These are phyloP conservation scores for Nothobranchius furzeri DNA, from an alignment of 2,113 vertebrate species.

Conservation along the genomic window DNA sequence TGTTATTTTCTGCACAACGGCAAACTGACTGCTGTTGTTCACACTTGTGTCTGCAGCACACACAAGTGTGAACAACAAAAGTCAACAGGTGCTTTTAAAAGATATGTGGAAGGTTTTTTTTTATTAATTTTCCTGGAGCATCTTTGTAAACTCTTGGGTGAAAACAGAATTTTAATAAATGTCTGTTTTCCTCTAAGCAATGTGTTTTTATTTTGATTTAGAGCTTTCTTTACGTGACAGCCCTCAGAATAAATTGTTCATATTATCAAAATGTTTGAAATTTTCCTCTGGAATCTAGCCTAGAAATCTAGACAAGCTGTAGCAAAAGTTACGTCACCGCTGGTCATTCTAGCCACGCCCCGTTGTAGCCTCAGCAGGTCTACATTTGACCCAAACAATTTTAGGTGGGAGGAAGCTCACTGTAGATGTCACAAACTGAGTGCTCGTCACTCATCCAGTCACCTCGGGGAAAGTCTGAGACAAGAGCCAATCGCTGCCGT, in stretches of 20 bases:
- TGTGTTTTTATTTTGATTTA: not conserved
- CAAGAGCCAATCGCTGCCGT: conserved; percentile 77
- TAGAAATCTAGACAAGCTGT: no score
- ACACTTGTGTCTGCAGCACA: conserved; percentile 16
- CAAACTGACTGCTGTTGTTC: conserved; percentile 26
- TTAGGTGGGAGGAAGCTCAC: conserved; percentile 61
- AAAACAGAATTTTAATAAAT: not conserved
- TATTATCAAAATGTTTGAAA: no score
- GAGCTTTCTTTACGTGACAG: no score
- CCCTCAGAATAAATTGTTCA: no score
- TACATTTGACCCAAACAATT: no score
- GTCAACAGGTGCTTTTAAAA: conserved; percentile 63
- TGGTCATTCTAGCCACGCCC: no score
- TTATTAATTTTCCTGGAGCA: conserved; percentile 43
- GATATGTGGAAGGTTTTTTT: conserved; percentile 29
- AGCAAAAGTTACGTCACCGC: no score
- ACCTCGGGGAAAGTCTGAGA: conserved; percentile 80
- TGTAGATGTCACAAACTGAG: conserved; percentile 59
- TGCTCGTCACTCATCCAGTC: conserved; percentile 66
- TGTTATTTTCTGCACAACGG: conserved; percentile 52
- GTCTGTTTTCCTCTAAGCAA: not conserved
- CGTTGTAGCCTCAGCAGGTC: no score
- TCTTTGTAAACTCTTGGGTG: conserved; percentile 18
- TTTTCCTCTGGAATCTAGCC: no score
- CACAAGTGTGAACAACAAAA: conserved; percentile 23